Base-by-base conservation (phyloP, 2,888 invertebrate genomes). In the Parnassius orleans region DNA sequence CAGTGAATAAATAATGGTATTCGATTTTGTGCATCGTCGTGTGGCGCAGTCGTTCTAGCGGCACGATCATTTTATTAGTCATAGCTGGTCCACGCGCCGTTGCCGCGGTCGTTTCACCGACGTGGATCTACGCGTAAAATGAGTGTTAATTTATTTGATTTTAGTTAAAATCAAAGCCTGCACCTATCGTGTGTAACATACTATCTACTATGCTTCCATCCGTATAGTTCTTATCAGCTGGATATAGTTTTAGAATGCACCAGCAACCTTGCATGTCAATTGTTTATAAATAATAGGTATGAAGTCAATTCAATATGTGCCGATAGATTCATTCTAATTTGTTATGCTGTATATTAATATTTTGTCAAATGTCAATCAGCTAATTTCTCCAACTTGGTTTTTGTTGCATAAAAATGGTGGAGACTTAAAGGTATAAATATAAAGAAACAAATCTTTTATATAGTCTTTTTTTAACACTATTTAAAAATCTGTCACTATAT, bases 221-320 rank as follows among this genome's bases (percentile, higher is more conserved):
- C 74, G 76, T 77, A 77, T 77, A 71, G 72, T 72, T 72, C 84
- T 87, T 89, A 90, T 88, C 90, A 90, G 90, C 90, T 90, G 90
- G 89, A 86, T 82, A 81, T 78, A 78, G 50, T 75, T 81, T 76
- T 72, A 76, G 71, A 72, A 74, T 79, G 78, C 78, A 80, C 72
- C 71, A 73, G 71, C 72, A 69, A 72, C 73, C 74, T 75, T 76
- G 75, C 74, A 72, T 72, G 71, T 73, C 70, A 69, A 78, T 76
- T 80, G 78, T 83, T 82, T 75, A 78, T 77, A 78, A 81, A 77
- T 75, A 74, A 68, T 74, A 33, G 33, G 33, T 33, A 33, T 33
- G 7, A 33, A 67, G 60, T 43, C 15, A 54, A 48, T 66, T 57
- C 65, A 68, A 66, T 69, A 5, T 33, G 33, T 33, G 65, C 61